These are phyloP conservation scores for Hyperoplus immaculatus DNA, from an alignment of 2,797 vertebrate species.

Conservation along the genomic window DNA sequence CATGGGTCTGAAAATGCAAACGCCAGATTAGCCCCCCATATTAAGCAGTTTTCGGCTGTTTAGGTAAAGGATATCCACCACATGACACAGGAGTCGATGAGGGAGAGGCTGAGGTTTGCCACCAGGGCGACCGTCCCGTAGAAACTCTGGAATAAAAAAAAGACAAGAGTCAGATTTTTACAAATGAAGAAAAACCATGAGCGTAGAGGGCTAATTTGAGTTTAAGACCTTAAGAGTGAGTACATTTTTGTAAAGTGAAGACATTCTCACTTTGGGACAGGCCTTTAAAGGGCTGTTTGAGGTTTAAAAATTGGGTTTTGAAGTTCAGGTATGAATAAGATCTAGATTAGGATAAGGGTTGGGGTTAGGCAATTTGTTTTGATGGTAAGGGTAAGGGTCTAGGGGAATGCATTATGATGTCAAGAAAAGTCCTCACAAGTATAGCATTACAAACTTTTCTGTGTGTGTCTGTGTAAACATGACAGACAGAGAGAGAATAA, in stretches of 20 bases:
- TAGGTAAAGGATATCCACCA: constrained; percentile 97
- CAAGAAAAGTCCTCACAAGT: no score
- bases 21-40: no score
- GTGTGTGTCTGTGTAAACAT: background rate
- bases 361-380: no score
- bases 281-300: no score
- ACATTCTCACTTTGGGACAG: no score
- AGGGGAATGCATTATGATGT: no score
- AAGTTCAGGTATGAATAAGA: no score
- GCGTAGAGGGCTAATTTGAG: background rate
- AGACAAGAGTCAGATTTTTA: constrained; percentile 6
- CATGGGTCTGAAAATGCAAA: background rate
- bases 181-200: background rate
- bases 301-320: no score
- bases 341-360: no score
- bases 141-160: constrained; percentile 85
- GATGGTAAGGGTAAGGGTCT: no score
- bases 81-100: constrained; percentile 96
- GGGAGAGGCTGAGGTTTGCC: constrained; percentile 92
- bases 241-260: no score
- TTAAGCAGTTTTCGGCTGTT: background rate
- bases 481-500: background rate
- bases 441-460: background rate
- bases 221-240: no score
- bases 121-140: constrained; percentile 89